A percentile compares a stretch with the other conserved stretches of the same genome.
Evolutionary conservation across 53 echinoderm and acorn worm genomes (phyloP).

Genomic region (Paracentrotus lividus): DNA sequence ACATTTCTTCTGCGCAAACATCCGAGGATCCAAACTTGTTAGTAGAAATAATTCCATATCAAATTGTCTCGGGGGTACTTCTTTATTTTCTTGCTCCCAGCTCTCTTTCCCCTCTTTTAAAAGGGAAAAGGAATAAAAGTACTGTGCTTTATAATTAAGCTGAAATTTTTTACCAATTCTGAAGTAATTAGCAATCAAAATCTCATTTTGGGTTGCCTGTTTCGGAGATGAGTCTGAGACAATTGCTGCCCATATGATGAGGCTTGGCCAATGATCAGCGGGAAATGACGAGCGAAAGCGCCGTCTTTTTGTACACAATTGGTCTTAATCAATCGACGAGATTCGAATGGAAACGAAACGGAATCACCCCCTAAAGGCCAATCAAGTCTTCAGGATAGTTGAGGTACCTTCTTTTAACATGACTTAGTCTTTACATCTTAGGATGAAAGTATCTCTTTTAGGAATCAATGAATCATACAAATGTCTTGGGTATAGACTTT

Average conservation of each 20-base stretch:
- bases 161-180: conserved; percentile 56
- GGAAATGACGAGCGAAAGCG: conserved; percentile 62
- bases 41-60: conserved; percentile 53
- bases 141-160: conserved; percentile 55
- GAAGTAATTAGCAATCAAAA: conserved; percentile 68
- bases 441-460: background rate
- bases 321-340: conserved; percentile 68
- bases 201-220: conserved; percentile 56
- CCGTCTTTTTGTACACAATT: conserved; percentile 67
- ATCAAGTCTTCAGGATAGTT: conserved; percentile 44
- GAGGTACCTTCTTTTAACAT: conserved; percentile 35
- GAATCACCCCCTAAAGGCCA: conserved; percentile 69
- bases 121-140: conserved; percentile 12
- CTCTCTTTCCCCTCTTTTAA: background rate
- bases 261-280: conserved; percentile 17
- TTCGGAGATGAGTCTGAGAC: conserved; percentile 36
- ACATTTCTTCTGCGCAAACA: conserved; percentile 25
- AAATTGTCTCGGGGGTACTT: conserved; percentile 46
- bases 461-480: background rate
- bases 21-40: conserved; percentile 46
- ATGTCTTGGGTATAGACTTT: background rate
- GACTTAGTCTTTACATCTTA: conserved; percentile 21
- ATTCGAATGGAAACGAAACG: conserved; percentile 69
- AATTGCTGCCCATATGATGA: conserved; percentile 46
- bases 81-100: background rate